Conservation (phyloP, 2,113 vertebrate species). For the Notothenia coriiceps region DNA sequence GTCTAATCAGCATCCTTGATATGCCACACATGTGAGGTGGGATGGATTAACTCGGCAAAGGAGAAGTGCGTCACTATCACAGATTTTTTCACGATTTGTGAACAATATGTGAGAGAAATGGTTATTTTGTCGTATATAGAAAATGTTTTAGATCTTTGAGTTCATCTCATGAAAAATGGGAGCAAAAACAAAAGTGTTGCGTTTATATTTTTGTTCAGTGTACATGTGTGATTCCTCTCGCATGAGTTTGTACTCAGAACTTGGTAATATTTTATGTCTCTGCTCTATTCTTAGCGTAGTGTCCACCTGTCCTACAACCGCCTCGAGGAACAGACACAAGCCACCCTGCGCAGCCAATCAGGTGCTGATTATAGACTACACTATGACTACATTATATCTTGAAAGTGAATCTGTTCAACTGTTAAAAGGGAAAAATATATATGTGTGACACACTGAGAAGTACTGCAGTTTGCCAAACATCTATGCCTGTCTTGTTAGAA, state of each 20-base stretch:
- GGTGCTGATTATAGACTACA: not conserved
- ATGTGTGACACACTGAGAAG: not conserved
- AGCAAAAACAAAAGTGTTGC: too few relatives aligned
- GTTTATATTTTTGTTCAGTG: too few relatives aligned
- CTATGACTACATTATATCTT: conserved; percentile 3
- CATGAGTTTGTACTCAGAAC: not conserved
- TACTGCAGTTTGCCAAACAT: conserved; percentile 10
- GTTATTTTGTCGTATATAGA: too few relatives aligned
- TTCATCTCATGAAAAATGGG: too few relatives aligned
- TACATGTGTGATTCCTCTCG: not conserved
- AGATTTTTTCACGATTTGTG: too few relatives aligned
- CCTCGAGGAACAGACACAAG: conserved; percentile 19
- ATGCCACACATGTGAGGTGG: too few relatives aligned
- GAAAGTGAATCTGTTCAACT: not conserved
- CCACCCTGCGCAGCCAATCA: conserved; percentile 17
- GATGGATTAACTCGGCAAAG: too few relatives aligned
- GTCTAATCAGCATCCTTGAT: too few relatives aligned
- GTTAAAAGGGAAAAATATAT: conserved; percentile 14
- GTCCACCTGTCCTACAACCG: not conserved
- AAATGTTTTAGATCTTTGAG: too few relatives aligned
- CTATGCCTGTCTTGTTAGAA: conserved; percentile 54
- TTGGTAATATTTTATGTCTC: conserved; percentile 29
- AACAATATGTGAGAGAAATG: too few relatives aligned
- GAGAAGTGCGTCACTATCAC: too few relatives aligned
- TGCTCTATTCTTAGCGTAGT: conserved; percentile 35